These are phyloP conservation scores for Athrips mouffetella DNA, from an alignment of 2,888 invertebrate species.

Conservation along the genomic window DNA sequence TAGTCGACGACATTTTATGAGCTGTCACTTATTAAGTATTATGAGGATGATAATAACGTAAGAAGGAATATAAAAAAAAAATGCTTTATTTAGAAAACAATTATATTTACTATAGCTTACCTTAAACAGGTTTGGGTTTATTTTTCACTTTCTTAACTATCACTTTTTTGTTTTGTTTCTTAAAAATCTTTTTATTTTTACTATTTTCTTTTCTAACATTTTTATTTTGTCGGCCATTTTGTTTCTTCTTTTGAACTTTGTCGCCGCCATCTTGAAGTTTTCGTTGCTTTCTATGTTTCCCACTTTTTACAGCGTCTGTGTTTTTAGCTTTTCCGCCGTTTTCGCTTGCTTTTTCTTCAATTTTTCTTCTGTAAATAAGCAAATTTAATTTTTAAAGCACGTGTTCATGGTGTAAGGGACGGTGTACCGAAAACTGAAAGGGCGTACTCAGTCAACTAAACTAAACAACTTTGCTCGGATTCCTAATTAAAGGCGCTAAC, in stretches of 20 bases:
- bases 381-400: not conserved
- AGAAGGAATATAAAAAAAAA: too few species aligned
- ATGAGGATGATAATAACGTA: too few species aligned
- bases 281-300: slow-evolving; percentile 52
- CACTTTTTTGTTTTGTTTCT: slow-evolving; percentile 23
- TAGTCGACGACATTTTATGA: too few species aligned
- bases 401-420: too few species aligned
- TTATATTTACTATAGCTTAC: not conserved
- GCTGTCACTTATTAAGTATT: too few species aligned
- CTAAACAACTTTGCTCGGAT: too few species aligned
- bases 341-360: slow-evolving; percentile 42
- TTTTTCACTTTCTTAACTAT: slow-evolving; percentile 24
- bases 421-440: too few species aligned
- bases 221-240: slow-evolving; percentile 14
- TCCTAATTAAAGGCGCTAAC: too few species aligned
- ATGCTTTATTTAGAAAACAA: not conserved
- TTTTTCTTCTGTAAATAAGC: slow-evolving; percentile 50
- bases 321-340: slow-evolving; percentile 34
- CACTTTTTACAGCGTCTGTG: slow-evolving; percentile 37
- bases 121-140: too few species aligned
- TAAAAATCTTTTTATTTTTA: slow-evolving; percentile 19
- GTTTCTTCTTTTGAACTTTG: slow-evolving; percentile 16
- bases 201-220: slow-evolving; percentile 1
- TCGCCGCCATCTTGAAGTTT: slow-evolving; percentile 38
- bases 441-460: too few species aligned